Percentiles rank a stretch among this genome's conserved stretches.
These are phyloP conservation scores for Rhodeus uyekii DNA, from an alignment of 2,797 vertebrate species.

Conservation along the genomic window DNA sequence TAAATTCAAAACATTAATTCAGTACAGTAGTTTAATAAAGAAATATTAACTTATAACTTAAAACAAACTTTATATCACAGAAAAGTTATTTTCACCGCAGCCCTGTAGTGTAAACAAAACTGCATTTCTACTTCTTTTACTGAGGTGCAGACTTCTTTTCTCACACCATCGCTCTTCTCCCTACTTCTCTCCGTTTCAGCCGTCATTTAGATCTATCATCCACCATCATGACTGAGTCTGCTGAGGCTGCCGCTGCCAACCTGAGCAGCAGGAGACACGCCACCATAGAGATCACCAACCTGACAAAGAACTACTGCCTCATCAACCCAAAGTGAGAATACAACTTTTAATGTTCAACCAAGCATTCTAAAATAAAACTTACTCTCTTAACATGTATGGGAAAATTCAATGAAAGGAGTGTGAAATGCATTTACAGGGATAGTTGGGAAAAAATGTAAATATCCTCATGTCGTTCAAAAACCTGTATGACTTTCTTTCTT, in stretches of 20 bases:
- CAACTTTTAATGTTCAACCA: background rate
- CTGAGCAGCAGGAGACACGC: slow-evolving; percentile 66
- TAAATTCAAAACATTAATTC: background rate
- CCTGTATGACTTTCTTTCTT: background rate
- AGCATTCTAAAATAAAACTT: slow-evolving; percentile 6
- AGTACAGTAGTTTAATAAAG: background rate
- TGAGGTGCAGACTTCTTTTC: slow-evolving; percentile 1
- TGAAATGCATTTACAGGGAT: background rate
- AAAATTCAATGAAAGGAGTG: background rate
- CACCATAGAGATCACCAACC: slow-evolving; percentile 72
- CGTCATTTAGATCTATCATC: background rate
- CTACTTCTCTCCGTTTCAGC: background rate
- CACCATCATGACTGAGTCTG: slow-evolving; percentile 68
- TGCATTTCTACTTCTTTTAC: background rate
- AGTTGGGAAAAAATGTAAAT: background rate
- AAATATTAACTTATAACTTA: background rate
- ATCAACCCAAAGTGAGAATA: slow-evolving; percentile 72
- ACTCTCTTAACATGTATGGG: background rate
- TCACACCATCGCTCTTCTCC: background rate
- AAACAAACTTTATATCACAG: background rate
- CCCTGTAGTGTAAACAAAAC: background rate
- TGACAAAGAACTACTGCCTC: slow-evolving; percentile 72
- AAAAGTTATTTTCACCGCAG: background rate
- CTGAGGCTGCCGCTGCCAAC: slow-evolving; percentile 70
- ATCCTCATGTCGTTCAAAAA: background rate